A percentile compares a stretch with the other conserved stretches of the same genome.
Evolutionary conservation across 1,140 invertebrate species (phyloP).

Genomic region (Drosophila willistoni): DNA sequence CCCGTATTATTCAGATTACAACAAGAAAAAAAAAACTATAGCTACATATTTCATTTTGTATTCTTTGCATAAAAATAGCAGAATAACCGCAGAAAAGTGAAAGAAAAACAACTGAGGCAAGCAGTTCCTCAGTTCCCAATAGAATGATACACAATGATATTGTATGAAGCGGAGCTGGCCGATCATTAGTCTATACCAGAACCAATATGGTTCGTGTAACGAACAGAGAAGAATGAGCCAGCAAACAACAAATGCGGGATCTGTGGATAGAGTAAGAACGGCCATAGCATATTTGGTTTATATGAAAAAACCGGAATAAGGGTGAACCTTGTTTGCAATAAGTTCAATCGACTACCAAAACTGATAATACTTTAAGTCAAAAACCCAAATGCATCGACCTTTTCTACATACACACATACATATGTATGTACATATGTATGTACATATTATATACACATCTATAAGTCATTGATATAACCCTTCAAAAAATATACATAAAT

Average conservation of each 20-base stretch:
- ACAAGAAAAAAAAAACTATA: conserved; percentile 35
- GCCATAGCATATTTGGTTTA: conserved; percentile 13
- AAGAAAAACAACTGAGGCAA: conserved; percentile 13
- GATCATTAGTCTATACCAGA: conserved; percentile 68
- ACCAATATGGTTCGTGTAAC: conserved; percentile 65
- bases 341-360: not conserved
- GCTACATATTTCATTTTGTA: conserved; percentile 56
- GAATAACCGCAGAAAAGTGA: conserved; percentile 24
- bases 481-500: not conserved
- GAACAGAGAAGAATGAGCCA: conserved; percentile 47
- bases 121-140: conserved; percentile 11
- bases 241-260: conserved; percentile 59
- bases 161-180: not conserved
- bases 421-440: no score
- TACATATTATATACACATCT: no score
- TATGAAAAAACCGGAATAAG: conserved; percentile 29
- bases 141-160: conserved; percentile 6
- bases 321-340: conserved; percentile 59
- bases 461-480: no score
- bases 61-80: conserved; percentile 68
- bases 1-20: conserved; percentile 72
- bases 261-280: conserved; percentile 51
- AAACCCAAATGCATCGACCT: not conserved
- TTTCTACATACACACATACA: no score
- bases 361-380: conserved; percentile 11